Evolutionary conservation across 1,140 invertebrate genomes (phyloP).

Genomic region (Probaryconus sp.): DNA sequence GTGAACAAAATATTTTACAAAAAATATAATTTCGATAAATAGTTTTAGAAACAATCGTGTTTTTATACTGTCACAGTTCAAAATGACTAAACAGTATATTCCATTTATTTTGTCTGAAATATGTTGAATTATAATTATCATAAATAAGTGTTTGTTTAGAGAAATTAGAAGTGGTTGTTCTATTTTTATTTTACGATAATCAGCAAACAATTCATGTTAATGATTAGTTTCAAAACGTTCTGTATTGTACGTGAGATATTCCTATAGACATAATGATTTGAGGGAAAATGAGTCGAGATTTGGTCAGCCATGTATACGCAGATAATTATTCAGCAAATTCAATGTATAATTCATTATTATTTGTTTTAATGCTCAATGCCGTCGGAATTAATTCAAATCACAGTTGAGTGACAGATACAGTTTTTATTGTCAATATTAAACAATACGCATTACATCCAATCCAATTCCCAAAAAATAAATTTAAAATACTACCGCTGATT

Average conservation of each 20-base stretch:
- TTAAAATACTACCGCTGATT: constrained; percentile 5
- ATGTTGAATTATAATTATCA: no score
- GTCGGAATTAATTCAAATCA: constrained; percentile 16
- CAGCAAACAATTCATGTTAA: constrained; percentile 34
- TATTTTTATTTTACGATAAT: no score
- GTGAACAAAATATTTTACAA: no score
- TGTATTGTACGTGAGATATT: constrained; percentile 32
- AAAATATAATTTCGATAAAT: no score
- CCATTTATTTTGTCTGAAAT: no score
- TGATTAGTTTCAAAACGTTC: constrained; percentile 25
- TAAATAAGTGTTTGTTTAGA: no score
- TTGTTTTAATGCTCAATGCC: constrained; percentile 10
- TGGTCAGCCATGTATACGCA: constrained; percentile 26
- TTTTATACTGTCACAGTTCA: no score
- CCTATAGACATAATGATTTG: constrained; percentile 38
- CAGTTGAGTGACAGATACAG: constrained; percentile 20
- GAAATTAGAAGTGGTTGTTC: no score
- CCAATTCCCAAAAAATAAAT: neutral
- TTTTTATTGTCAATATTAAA: constrained; percentile 20
- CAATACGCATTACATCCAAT: constrained; percentile 12
- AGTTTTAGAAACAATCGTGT: no score
- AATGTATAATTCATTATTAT: constrained; percentile 35
- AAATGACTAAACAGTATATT: no score
- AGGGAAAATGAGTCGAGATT: constrained; percentile 40
- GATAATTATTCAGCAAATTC: constrained; percentile 39